Evolutionary conservation across 2,888 invertebrate species (phyloP).

Genomic region (Eristalis pertinax): DNA sequence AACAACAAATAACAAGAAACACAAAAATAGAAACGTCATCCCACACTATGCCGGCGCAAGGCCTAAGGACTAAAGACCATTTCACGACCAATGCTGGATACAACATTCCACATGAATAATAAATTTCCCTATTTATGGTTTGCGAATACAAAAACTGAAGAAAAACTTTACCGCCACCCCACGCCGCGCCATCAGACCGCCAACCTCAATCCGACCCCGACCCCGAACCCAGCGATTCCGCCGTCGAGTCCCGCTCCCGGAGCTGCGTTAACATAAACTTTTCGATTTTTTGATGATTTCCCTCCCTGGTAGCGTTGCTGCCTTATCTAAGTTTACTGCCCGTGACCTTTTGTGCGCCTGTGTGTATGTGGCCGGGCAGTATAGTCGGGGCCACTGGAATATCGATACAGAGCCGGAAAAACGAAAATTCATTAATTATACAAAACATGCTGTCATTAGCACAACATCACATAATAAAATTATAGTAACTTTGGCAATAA

Average conservation of each 20-base stretch:
- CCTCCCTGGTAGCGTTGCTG: constrained; percentile 4
- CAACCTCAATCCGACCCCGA: not conserved
- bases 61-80: constrained; percentile 24
- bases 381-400: constrained; percentile 6
- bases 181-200: not conserved
- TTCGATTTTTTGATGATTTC: constrained; percentile 1
- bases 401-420: constrained; percentile 49
- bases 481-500: constrained; percentile 70
- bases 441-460: constrained; percentile 71
- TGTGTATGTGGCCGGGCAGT: not conserved
- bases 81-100: constrained; percentile 21
- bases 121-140: constrained; percentile 67
- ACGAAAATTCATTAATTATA: constrained; percentile 69
- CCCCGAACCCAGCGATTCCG: not conserved
- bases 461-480: constrained; percentile 68
- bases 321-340: constrained; percentile 52
- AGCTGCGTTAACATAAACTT: constrained; percentile 6
- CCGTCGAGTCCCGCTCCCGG: constrained; percentile 4
- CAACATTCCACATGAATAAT: constrained; percentile 66
- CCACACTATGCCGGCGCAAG: not conserved
- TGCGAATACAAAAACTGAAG: constrained; percentile 30
- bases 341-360: constrained; percentile 27
- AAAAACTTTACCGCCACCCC: constrained; percentile 30
- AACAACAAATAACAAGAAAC: constrained; percentile 36
- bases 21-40: constrained; percentile 23